Evolutionary conservation across 2,797 vertebrate genomes (phyloP), one percentile per base, ranked within the genome.

Genomic region (Bovichtus variegatus): DNA sequence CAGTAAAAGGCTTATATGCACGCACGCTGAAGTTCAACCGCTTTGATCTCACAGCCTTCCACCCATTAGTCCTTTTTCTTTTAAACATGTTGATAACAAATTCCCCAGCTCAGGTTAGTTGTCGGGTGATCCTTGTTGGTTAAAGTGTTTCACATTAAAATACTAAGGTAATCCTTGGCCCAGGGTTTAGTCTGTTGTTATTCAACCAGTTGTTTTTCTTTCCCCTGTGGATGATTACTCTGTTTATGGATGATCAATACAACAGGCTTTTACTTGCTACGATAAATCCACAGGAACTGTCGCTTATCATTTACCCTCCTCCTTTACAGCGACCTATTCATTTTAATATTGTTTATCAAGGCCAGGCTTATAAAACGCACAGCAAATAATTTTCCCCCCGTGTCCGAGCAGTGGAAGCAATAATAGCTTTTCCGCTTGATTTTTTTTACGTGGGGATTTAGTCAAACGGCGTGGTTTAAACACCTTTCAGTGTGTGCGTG

Each of bases 21-120:
- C 2, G 16, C 55, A 9, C 5, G 59, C 60, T 43, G 69, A 25
- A 9, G 23, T 53, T 59, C 25, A 21, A 10, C 34, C 1, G 12
- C 82, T 92, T 91, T 90, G 81, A 91, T 88, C 77, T 65, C 62
- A 34, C 34, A n/a, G 46, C 43, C 50, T 11, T 61, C 16, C 0
- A 19, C 55, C 40, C 68, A 38, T 76, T 74, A 80, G 66, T 69
- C 36, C 21, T 53, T 71, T 62, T 76, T 70, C 51, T 71, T 80
- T 57, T 25, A 62, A 73, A 76, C 9, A 46, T 59, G 53, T 67
- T 77, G 31, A 83, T 66, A 50, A 38, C n/a, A 51, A 60, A 67
- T 68, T 76, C 54, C 31, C 46, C 8, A 41, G 51, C 54, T 72
- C 25, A 18, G 41, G 36, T 47, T 46, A 67, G 68, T 34, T 66